Conservation (phyloP, 2,888 invertebrate species). For the Hermaeophaga mercurialis region DNA sequence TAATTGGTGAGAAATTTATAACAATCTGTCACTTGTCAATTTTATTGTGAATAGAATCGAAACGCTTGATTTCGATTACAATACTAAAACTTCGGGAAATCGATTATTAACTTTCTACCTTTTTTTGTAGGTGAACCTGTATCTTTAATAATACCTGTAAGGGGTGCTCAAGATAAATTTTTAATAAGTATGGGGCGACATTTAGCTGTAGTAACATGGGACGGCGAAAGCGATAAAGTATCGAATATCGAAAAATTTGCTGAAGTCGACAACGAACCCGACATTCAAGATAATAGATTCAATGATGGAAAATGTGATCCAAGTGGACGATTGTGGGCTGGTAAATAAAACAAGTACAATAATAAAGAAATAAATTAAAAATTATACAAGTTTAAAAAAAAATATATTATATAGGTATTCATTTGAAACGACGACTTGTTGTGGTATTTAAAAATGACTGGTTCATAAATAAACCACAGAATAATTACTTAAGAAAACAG, state of each 20-base stretch:
- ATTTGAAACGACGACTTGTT: too few relatives aligned
- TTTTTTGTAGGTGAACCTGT: constrained; percentile 4
- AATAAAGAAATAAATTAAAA: too few relatives aligned
- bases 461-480: too few relatives aligned
- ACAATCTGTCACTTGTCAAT: neutral
- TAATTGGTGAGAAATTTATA: constrained; percentile 41
- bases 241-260: constrained; percentile 60
- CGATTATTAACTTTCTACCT: too few relatives aligned
- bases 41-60: neutral
- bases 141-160: constrained; percentile 50
- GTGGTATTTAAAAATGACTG: neutral
- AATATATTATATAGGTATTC: too few relatives aligned
- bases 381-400: too few relatives aligned
- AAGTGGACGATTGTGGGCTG: constrained; percentile 69
- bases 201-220: constrained; percentile 68
- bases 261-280: constrained; percentile 63
- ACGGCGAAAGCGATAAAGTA: constrained; percentile 62
- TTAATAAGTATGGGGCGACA: constrained; percentile 66
- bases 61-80: neutral
- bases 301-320: constrained; percentile 84
- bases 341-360: constrained; percentile 39
- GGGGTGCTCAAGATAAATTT: constrained; percentile 66
- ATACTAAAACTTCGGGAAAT: too few relatives aligned
- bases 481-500: too few relatives aligned
- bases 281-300: constrained; percentile 63